Conservation (phyloP, 2,888 invertebrate genomes). For the Erynnis tages region DNA sequence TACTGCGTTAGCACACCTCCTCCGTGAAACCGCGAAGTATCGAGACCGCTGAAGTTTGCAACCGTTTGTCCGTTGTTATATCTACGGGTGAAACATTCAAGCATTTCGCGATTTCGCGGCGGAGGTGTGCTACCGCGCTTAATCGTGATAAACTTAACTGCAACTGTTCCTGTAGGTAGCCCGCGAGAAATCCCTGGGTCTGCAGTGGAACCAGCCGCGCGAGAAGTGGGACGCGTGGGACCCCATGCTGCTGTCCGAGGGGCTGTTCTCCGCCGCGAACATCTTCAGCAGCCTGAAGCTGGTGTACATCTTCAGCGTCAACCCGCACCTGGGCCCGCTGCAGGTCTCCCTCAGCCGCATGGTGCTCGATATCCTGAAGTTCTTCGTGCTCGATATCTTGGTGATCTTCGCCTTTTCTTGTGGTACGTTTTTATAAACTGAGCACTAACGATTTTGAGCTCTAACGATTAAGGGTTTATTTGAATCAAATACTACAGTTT, state of each 20-base stretch:
- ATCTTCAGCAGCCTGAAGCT: constrained; percentile 96
- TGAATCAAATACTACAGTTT: no score
- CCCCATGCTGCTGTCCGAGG: constrained; percentile 97
- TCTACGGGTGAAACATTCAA: no score
- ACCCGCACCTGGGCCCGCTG: constrained; percentile 97
- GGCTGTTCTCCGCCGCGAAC: constrained; percentile 98
- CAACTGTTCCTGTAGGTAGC: constrained; percentile 86
- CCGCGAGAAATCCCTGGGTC: constrained; percentile 84
- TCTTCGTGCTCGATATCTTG: constrained; percentile 95
- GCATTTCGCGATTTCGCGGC: no score
- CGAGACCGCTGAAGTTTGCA: no score
- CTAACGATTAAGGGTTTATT: no score
- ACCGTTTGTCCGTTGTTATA: no score
- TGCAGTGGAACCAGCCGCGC: constrained; percentile 86
- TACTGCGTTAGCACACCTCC: no score
- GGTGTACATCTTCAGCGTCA: constrained; percentile 98
- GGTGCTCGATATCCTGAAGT: constrained; percentile 98
- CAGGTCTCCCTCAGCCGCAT: constrained; percentile 97
- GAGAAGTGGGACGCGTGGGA: constrained; percentile 99
- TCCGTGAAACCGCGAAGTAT: no score
- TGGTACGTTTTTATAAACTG: constrained; percentile 81
- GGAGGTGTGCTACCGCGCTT: no score
- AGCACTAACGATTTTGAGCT: no score
- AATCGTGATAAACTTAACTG: no score
- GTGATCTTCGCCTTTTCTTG: constrained; percentile 98